Evolutionary conservation across 2,888 invertebrate genomes (phyloP).

Genomic region (Eupsilia transversa): DNA sequence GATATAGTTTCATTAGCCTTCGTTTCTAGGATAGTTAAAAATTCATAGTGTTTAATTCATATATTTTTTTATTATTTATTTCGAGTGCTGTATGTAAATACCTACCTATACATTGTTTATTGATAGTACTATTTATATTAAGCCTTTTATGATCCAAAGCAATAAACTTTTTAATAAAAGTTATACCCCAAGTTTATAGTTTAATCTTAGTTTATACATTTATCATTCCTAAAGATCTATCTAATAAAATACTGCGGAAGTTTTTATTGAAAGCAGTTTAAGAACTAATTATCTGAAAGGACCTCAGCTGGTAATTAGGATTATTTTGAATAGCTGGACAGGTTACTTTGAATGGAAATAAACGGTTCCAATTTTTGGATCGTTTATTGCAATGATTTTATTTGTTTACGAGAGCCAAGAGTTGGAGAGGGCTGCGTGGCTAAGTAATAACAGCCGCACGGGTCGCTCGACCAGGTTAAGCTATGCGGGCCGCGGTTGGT

Average conservation of each 20-base stretch:
- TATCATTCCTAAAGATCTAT: not conserved
- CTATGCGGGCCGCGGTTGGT: too few species aligned
- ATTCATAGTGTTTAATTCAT: not conserved
- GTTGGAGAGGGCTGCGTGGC: too few species aligned
- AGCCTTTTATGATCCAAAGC: conserved; percentile 11
- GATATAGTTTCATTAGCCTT: too few species aligned
- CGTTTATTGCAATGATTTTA: not conserved
- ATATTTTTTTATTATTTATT: not conserved
- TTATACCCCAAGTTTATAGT: conserved; percentile 36
- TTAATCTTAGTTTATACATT: conserved; percentile 33
- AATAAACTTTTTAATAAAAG: conserved; percentile 33
- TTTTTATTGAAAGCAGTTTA: conserved; percentile 21
- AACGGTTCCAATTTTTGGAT: not conserved
- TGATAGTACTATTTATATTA: conserved; percentile 6
- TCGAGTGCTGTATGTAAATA: not conserved
- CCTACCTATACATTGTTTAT: not conserved
- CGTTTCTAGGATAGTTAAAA: too few species aligned
- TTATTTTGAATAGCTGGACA: not conserved
- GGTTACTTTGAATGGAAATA: not conserved
- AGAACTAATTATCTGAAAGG: conserved; percentile 1
- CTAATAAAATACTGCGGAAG: not conserved
- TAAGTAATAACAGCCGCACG: too few species aligned
- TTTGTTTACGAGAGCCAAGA: not conserved
- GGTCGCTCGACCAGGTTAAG: too few species aligned
- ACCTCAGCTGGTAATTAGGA: not conserved